Evolutionary conservation across 2,797 vertebrate species (phyloP).

Genomic region (Takifugu ocellatus): DNA sequence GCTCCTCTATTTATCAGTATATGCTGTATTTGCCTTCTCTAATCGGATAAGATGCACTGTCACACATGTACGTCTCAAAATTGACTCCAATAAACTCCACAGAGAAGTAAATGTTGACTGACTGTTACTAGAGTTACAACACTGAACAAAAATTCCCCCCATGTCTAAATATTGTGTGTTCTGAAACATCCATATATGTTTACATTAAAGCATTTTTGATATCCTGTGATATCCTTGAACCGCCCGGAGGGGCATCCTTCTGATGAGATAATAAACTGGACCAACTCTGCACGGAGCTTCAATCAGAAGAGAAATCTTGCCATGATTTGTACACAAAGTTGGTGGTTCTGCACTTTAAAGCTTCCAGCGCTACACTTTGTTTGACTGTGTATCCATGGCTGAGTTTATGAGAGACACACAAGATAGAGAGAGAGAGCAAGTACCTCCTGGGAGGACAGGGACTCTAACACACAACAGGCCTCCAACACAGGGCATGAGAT

Average conservation of each 20-base stretch:
- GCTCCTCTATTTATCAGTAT: too few relatives aligned
- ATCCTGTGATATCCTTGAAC: background rate
- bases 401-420: background rate
- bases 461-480: constrained; percentile 25
- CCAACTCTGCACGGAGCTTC: background rate
- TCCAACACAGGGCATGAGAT: constrained; percentile 8
- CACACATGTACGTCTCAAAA: too few relatives aligned
- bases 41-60: too few relatives aligned
- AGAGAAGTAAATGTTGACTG: too few relatives aligned
- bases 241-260: too few relatives aligned
- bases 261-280: background rate
- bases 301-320: constrained; percentile 2
- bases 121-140: too few relatives aligned
- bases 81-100: too few relatives aligned
- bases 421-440: background rate
- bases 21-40: too few relatives aligned
- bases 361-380: constrained; percentile 19
- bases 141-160: too few relatives aligned
- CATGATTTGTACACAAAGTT: background rate
- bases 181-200: too few relatives aligned
- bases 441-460: constrained; percentile 24
- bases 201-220: too few relatives aligned
- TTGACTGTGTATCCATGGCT: constrained; percentile 15
- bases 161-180: too few relatives aligned
- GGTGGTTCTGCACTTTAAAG: constrained; percentile 9